phyloP scores from a whole-genome alignment of 2,888 invertebrate genomes.

The Scaptomyza polygonia region DNA sequence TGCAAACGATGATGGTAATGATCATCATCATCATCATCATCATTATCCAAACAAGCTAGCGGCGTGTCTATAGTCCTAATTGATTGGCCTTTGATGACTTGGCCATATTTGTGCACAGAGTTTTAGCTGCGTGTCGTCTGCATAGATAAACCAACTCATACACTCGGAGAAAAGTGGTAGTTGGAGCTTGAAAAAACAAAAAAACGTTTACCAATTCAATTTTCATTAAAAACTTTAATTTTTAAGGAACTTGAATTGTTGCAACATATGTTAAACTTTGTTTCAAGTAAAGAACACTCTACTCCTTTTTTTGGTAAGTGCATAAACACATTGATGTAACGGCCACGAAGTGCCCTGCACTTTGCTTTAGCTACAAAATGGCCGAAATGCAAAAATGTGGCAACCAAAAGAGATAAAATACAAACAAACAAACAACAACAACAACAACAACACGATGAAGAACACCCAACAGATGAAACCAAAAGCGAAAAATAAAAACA shows the following conservation, averaged over 20 bases:
- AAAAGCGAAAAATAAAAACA: slow-evolving; percentile 6
- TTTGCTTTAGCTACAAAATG: slow-evolving; percentile 68
- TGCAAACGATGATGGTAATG: background rate
- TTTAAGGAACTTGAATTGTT: too few species aligned
- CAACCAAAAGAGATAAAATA: slow-evolving; percentile 13
- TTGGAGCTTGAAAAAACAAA: too few species aligned
- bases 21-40: background rate
- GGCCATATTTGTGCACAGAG: slow-evolving; percentile 15
- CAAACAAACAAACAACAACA: background rate
- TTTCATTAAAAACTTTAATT: too few species aligned
- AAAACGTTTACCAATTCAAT: too few species aligned
- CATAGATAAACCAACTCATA: slow-evolving; percentile 13
- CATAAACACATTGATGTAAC: slow-evolving; percentile 9
- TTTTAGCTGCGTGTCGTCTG: slow-evolving; percentile 19
- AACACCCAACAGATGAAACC: slow-evolving; percentile 4
- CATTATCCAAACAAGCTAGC: slow-evolving; percentile 21
- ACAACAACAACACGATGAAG: background rate
- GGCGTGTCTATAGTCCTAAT: slow-evolving; percentile 28
- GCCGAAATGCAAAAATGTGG: slow-evolving; percentile 36
- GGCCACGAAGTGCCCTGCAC: slow-evolving; percentile 34
- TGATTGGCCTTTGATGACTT: slow-evolving; percentile 46
- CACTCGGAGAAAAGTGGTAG: background rate
- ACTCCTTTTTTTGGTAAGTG: background rate
- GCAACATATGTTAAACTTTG: too few species aligned
- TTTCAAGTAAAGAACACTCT: too few species aligned